These are phyloP conservation scores for Calypte anna DNA, from an alignment of 2,113 vertebrate species.

Conservation along the genomic window DNA sequence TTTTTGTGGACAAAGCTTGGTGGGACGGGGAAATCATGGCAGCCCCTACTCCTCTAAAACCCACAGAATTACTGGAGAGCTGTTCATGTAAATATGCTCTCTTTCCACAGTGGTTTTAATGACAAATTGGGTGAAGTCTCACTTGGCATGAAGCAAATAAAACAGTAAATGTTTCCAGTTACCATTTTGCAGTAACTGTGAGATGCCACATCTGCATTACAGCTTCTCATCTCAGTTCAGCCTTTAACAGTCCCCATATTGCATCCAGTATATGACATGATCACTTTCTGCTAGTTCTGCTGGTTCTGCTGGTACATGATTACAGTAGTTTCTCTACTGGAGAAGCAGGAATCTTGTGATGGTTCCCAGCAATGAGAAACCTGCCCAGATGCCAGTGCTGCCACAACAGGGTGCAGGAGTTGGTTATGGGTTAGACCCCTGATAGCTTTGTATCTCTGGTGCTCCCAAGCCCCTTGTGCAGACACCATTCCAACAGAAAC, in stretches of 20 bases:
- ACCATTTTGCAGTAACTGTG: constrained; percentile 28
- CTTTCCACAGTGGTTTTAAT: constrained; percentile 53
- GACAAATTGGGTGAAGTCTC: constrained; percentile 71
- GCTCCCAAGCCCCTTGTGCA: neutral
- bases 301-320: too few species aligned
- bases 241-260: constrained; percentile 44
- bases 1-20: neutral
- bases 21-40: neutral
- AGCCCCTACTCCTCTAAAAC: neutral
- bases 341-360: neutral
- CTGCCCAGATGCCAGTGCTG: neutral
- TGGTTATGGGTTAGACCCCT: neutral
- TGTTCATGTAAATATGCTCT: neutral
- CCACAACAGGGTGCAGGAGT: accelerated
- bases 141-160: constrained; percentile 68
- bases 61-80: neutral
- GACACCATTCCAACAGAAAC: neutral
- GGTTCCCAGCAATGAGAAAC: neutral
- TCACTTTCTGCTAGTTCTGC: neutral
- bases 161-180: constrained; percentile 68
- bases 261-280: neutral
- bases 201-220: constrained; percentile 70
- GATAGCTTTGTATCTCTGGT: neutral
- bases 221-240: constrained; percentile 68
- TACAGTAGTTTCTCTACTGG: too few species aligned